phyloP scores from a whole-genome alignment of 92 coral and sea anemone species.

The Isaurus tuberculatus region DNA sequence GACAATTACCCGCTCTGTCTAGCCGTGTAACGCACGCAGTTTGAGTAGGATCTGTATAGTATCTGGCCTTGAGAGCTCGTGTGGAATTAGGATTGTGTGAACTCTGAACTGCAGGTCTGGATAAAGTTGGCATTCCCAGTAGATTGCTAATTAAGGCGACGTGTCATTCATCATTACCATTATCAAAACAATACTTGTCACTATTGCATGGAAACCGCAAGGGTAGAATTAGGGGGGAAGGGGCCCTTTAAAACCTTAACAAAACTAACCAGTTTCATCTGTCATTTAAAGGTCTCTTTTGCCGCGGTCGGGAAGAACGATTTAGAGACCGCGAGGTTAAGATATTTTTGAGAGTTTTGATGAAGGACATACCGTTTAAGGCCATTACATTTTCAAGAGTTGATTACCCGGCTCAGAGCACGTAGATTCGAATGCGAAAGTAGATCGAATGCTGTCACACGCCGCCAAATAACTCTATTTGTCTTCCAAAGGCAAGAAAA shows the following conservation, averaged over 20 bases:
- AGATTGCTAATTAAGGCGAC: slow-evolving; percentile 69
- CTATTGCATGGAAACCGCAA: slow-evolving; percentile 29
- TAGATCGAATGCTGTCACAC: neutral
- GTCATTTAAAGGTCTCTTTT: neutral
- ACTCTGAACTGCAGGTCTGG: slow-evolving; percentile 72
- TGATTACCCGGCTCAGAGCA: slow-evolving; percentile 25
- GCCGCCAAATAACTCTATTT: neutral
- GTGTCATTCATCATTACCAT: slow-evolving; percentile 87
- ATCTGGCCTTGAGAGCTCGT: slow-evolving; percentile 33
- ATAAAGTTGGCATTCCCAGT: slow-evolving; percentile 91
- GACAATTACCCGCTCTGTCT: slow-evolving; percentile 41
- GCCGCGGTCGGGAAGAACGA: neutral
- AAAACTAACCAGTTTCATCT: neutral
- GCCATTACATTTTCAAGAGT: slow-evolving; percentile 45
- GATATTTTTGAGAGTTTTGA: slow-evolving; percentile 45
- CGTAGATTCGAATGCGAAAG: slow-evolving; percentile 15
- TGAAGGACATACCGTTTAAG: slow-evolving; percentile 42
- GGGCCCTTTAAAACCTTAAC: slow-evolving; percentile 13
- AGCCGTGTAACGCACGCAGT: slow-evolving; percentile 51
- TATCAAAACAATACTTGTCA: slow-evolving; percentile 60
- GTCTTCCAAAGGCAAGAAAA: slow-evolving; percentile 5
- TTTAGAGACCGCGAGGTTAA: slow-evolving; percentile 36
- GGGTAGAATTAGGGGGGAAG: neutral
- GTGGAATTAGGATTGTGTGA: slow-evolving; percentile 50
- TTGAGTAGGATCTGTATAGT: slow-evolving; percentile 33